Evolutionary conservation across 1,140 invertebrate genomes (phyloP).

Genomic region (Melipona quadrifasciata): DNA sequence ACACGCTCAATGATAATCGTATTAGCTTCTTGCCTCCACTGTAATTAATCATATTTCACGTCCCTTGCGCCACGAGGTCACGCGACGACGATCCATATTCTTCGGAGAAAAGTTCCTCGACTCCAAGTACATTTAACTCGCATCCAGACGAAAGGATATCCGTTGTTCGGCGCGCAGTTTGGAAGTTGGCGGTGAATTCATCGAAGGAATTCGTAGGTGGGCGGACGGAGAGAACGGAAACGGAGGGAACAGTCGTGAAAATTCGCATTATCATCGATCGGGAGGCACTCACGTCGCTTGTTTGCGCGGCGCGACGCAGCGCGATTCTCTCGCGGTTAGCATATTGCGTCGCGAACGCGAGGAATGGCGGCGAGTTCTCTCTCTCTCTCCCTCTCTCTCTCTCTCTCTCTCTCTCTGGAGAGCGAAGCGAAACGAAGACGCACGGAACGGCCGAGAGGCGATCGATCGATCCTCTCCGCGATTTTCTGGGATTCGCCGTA

Average conservation of each 20-base stretch:
- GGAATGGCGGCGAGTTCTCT: not conserved
- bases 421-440: not conserved
- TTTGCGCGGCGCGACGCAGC: not conserved
- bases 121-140: not conserved
- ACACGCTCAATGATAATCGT: not conserved
- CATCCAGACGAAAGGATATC: not conserved
- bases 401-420: not conserved
- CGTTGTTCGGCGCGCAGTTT: not conserved
- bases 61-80: not conserved
- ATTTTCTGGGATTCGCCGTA: constrained; percentile 16
- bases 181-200: not conserved
- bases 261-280: constrained; percentile 36
- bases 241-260: constrained; percentile 26
- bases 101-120: not conserved
- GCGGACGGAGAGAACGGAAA: not conserved
- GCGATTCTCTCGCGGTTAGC: not conserved
- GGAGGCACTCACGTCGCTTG: constrained; percentile 19
- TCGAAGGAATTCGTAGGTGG: not conserved
- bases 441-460: constrained; percentile 1
- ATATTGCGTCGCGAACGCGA: constrained; percentile 13
- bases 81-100: not conserved
- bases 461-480: constrained; percentile 42
- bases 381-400: not conserved
- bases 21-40: not conserved
- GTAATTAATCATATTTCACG: constrained; percentile 1